Evolutionary conservation across 2,797 vertebrate species (phyloP), one percentile per base, ranked within the genome.

Genomic region (Denticeps clupeoides): DNA sequence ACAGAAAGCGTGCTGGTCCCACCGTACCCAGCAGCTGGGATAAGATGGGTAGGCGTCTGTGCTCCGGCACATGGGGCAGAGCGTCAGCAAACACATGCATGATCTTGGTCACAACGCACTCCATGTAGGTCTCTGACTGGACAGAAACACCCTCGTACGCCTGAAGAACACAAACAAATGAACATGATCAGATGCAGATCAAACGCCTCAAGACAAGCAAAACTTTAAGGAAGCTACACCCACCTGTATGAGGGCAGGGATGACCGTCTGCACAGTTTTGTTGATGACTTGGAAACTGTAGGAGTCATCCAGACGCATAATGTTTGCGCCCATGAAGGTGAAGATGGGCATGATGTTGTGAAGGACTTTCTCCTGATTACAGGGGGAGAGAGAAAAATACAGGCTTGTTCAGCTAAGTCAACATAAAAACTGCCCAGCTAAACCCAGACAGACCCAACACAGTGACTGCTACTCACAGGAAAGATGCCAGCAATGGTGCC

Each of bases 331-430:
- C 94, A 99, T 97, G 73, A 97, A 99, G 13, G 94, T 97, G 67
- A 99, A 99, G 75, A 99, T 99, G 47, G 94, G 87, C 93, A 99
- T 97, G 65, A 99, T 94, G 62, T 97, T 97, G 72, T 91, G 93
- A 4, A 99, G 83, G 49, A 99, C 93, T 60, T 99, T 99, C 55
- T 93, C 93, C 94, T 99, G 73, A n/a, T 74, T 72, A 31, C 4
- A 18, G 15, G 8, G 25, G 5, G 6, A 9, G 11, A 27, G 26
- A 32, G 3, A 41, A 1, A 2, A 13, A 27, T 13, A 45, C 3
- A 3, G 13, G 4, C 13, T 2, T 22, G 8, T n/a, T 3, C 11
- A 4, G 21, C 15, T 25, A 8, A 13, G 7, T 43, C 23, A 15
- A 27, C 27, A 27, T 2, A 27, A 27, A 11, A 41, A 23, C 8